These are phyloP conservation scores for Oeneis ivallda DNA, from an alignment of 2,888 invertebrate genomes.

Conservation along the genomic window DNA sequence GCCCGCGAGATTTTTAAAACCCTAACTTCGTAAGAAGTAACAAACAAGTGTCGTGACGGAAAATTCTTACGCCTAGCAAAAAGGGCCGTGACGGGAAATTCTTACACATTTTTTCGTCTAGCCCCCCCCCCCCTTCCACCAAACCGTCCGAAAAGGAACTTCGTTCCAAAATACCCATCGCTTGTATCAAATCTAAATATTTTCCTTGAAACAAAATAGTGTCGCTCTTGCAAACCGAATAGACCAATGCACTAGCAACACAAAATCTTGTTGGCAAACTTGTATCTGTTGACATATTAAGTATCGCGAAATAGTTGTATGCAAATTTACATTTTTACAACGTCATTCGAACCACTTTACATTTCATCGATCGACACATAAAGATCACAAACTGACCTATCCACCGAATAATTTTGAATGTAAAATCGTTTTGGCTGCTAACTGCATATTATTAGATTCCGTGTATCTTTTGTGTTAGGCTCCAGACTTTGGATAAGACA, in stretches of 20 bases:
- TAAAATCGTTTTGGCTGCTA: slow-evolving; percentile 31
- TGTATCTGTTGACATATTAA: not conserved
- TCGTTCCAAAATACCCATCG: no score
- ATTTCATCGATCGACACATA: slow-evolving; percentile 34
- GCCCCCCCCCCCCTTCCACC: no score
- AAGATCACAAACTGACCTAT: slow-evolving; percentile 38
- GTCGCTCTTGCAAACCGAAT: not conserved
- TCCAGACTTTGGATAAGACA: slow-evolving; percentile 17
- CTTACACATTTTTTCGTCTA: no score
- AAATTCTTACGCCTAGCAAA: no score
- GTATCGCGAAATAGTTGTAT: slow-evolving; percentile 5
- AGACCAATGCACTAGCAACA: not conserved
- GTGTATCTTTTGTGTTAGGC: slow-evolving; percentile 13
- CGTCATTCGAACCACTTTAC: slow-evolving; percentile 16
- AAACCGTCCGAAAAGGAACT: no score
- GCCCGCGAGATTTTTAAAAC: no score
- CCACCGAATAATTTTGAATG: slow-evolving; percentile 29
- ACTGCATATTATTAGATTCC: slow-evolving; percentile 33
- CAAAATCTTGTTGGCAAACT: not conserved
- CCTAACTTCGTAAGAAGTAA: no score
- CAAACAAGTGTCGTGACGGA: no score
- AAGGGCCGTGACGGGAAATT: no score
- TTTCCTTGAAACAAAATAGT: not conserved
- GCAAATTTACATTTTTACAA: slow-evolving; percentile 17
- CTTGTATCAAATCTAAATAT: no score